Percentiles rank a stretch among this genome's conserved stretches.
Evolutionary conservation across 2,113 vertebrate genomes (phyloP).

Genomic region (Mus spicilegus): DNA sequence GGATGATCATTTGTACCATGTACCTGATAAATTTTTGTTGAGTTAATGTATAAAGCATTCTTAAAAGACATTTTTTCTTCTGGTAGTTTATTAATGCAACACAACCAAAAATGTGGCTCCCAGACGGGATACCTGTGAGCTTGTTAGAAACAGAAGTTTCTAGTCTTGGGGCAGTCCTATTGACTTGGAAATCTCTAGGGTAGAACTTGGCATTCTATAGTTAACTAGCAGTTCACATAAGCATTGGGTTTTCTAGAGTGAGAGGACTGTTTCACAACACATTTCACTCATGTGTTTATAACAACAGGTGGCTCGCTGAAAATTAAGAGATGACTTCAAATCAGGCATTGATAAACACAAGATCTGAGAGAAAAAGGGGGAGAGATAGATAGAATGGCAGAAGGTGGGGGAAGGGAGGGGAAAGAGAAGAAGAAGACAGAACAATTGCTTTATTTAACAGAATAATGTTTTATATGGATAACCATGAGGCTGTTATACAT

Average conservation of each 20-base stretch:
- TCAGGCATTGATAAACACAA: background rate
- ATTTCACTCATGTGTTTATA: background rate
- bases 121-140: background rate
- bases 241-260: background rate
- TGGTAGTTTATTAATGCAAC: background rate
- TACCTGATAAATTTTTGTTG: constrained; percentile 9
- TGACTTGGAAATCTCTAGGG: background rate
- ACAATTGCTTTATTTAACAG: background rate
- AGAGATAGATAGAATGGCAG: background rate
- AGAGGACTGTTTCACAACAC: background rate
- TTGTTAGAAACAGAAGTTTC: background rate
- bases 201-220: background rate
- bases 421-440: background rate
- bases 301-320: background rate
- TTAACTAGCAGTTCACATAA: background rate
- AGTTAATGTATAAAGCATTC: constrained; percentile 14
- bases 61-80: background rate
- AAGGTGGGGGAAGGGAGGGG: background rate
- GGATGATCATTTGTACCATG: background rate
- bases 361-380: background rate
- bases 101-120: background rate
- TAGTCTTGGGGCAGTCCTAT: background rate
- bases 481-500: background rate
- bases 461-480: constrained; percentile 20
- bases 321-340: constrained; percentile 17